Evolutionary conservation across 2,888 invertebrate genomes (phyloP), one percentile per base, ranked within the genome.

Genomic region (Caenorhabditis sp.): DNA sequence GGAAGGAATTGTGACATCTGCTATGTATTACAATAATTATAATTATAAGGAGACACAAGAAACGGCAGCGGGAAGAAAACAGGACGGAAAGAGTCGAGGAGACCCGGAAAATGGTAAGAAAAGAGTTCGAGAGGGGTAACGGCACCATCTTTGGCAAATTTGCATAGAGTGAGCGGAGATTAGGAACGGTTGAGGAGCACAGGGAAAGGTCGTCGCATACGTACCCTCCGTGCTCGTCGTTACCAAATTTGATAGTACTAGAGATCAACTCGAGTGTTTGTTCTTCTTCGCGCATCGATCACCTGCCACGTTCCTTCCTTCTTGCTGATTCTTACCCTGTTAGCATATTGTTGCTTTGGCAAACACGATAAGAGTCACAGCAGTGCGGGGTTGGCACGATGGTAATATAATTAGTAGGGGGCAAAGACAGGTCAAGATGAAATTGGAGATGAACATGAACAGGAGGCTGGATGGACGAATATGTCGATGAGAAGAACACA

Each of bases 301-400:
- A 79, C 78, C 78, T 76, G 76, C 67, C 74, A 74, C 65, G 62
- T 74, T 47, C 44, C n/a, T n/a, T n/a, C n/a, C 53, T 5, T 22
- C 47, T 47, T 5, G 47, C 64, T 65, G 65, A 79, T 62, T 77
- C 50, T 70, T 65, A 47, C 58, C 47, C 61, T 71, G 80, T 80
- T 80, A 80, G 80, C 80, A 80, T 80, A 72, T 69, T 80, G 80
- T 80, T 80, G 80, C 80, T 62, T 80, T 50, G 68, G 68, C 72
- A 80, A 80, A 80, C 70, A 80, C 53, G 40, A 37, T 56, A 40
- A 13, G 28, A n/a, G 37, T 35, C 15, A 47, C 47, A 56, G 56
- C 22, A 18, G 15, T 35, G 4, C 20, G 28, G 24, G 26, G 61
- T n/a, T n/a, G n/a, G n/a, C n/a, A n/a, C n/a, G n/a, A 50, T 70